Evolutionary conservation across 2,888 invertebrate genomes (phyloP).

Genomic region (Meandrusa payeni): DNA sequence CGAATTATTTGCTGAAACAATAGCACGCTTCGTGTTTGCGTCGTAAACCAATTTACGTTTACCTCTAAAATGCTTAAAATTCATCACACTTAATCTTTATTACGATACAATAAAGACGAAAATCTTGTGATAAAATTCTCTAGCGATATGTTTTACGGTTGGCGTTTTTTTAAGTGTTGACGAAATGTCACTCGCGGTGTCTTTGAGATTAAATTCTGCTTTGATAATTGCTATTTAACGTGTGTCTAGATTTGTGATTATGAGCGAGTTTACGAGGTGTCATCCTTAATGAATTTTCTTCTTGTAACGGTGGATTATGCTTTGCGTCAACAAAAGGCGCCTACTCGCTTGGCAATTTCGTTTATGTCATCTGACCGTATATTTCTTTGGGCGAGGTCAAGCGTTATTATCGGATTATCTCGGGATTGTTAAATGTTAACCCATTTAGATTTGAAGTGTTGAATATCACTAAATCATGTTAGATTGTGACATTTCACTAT

Average conservation of each 20-base stretch:
- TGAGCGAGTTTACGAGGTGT: slow-evolving; percentile 42
- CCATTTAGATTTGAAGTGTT: background rate
- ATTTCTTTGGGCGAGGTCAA: background rate
- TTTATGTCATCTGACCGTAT: slow-evolving; percentile 1
- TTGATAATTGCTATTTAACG: slow-evolving; percentile 69
- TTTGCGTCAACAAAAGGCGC: slow-evolving; percentile 5
- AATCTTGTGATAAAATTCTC: slow-evolving; percentile 26
- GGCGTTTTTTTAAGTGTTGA: slow-evolving; percentile 56
- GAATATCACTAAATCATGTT: slow-evolving; percentile 1
- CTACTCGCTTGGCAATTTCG: slow-evolving; percentile 2
- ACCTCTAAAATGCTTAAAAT: slow-evolving; percentile 21
- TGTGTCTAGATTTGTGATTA: slow-evolving; percentile 67
- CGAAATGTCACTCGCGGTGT: slow-evolving; percentile 62
- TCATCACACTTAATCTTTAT: slow-evolving; percentile 27
- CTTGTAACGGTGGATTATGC: slow-evolving; percentile 16
- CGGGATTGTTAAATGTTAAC: background rate
- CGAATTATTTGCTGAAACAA: slow-evolving; percentile 78
- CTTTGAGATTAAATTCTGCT: slow-evolving; percentile 70
- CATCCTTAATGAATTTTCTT: slow-evolving; percentile 30
- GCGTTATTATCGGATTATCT: slow-evolving; percentile 1
- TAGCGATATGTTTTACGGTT: slow-evolving; percentile 31
- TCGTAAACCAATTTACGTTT: slow-evolving; percentile 40
- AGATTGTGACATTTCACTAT: background rate
- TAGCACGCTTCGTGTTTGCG: slow-evolving; percentile 62
- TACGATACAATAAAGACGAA: slow-evolving; percentile 34